Conservation (phyloP, 23 tunicate genomes). For the Halocynthia roretzi region DNA sequence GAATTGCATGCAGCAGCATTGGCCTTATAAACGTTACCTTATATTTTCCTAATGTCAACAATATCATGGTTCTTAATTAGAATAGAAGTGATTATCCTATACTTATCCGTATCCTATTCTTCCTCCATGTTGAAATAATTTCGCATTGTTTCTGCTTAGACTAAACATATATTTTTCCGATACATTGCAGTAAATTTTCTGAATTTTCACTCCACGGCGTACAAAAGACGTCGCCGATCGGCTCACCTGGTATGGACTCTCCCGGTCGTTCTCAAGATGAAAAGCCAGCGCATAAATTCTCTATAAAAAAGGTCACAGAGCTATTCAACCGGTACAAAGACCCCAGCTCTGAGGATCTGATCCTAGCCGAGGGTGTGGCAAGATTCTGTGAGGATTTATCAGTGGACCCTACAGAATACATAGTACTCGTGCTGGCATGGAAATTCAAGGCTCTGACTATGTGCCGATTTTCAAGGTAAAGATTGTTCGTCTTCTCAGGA, state of each 20-base stretch:
- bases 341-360: slow-evolving; percentile 25
- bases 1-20: not conserved
- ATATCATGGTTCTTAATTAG: too few species aligned
- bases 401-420: slow-evolving; percentile 75
- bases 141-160: not conserved
- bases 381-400: slow-evolving; percentile 62
- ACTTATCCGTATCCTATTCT: too few species aligned
- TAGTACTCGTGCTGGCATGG: slow-evolving; percentile 78
- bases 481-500: not conserved
- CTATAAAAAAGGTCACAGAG: not conserved
- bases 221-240: slow-evolving; percentile 67
- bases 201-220: slow-evolving; percentile 77
- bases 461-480: slow-evolving; percentile 76
- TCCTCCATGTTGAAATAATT: too few species aligned
- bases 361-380: slow-evolving; percentile 57
- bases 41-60: too few species aligned
- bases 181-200: slow-evolving; percentile 25
- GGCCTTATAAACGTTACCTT: too few species aligned
- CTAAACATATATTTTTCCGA: not conserved
- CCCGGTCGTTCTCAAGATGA: slow-evolving; percentile 3
- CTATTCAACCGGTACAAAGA: slow-evolving; percentile 49
- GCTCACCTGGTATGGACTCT: slow-evolving; percentile 14
- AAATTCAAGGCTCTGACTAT: slow-evolving; percentile 76
- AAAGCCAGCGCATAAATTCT: slow-evolving; percentile 5
- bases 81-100: too few species aligned